A percentile compares a stretch with the other conserved stretches of the same genome.
phyloP scores from a whole-genome alignment of 2,888 invertebrate species.

The Phyto melanocephala region DNA sequence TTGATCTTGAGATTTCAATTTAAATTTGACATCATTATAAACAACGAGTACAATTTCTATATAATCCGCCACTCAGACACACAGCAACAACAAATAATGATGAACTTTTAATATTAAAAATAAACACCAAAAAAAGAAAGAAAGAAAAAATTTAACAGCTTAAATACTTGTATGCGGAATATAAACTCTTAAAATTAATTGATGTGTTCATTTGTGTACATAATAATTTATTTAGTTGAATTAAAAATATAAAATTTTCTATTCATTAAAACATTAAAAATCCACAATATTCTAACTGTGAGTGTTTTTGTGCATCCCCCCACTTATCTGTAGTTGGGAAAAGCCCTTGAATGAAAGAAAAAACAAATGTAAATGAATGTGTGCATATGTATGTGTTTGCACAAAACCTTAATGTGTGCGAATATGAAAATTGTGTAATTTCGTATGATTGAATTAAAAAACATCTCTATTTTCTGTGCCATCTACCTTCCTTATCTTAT shows the following conservation, averaged over 20 bases:
- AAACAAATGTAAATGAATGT: background rate
- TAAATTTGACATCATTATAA: constrained; percentile 60
- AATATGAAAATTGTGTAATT: constrained; percentile 26
- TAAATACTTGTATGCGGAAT: background rate
- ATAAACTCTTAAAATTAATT: constrained; percentile 41
- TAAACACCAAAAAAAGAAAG: constrained; percentile 12
- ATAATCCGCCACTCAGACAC: constrained; percentile 3
- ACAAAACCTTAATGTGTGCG: background rate
- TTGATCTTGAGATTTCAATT: constrained; percentile 62
- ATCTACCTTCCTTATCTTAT: constrained; percentile 29
- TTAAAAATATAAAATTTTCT: constrained; percentile 44
- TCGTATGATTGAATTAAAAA: constrained; percentile 32
- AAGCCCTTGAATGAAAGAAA: constrained; percentile 1
- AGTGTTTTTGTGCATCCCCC: background rate
- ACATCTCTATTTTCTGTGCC: constrained; percentile 35
- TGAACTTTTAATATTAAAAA: constrained; percentile 40
- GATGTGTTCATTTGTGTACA: constrained; percentile 52
- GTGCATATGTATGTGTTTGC: background rate
- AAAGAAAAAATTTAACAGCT: background rate
- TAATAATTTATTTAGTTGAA: constrained; percentile 56
- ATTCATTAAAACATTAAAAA: constrained; percentile 52
- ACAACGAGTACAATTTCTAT: constrained; percentile 24
- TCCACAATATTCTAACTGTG: background rate
- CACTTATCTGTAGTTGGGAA: background rate
- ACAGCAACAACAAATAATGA: background rate